These are phyloP conservation scores for Solen grandis DNA, from an alignment of 1,140 invertebrate species.

Conservation along the genomic window DNA sequence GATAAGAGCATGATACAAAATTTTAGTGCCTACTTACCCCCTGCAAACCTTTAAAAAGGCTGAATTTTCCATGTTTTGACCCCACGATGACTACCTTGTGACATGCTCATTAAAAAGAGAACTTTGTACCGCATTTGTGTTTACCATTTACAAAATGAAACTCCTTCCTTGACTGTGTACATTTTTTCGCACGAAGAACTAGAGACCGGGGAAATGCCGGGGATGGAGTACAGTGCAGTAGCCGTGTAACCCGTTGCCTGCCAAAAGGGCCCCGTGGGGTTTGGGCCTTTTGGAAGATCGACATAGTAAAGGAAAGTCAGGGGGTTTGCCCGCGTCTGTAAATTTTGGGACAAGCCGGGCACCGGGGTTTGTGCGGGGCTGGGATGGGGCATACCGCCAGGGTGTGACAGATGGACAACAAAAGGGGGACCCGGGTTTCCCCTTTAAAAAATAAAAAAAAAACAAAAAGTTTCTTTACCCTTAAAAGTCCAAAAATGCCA, in stretches of 20 bases:
- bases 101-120: slow-evolving; percentile 3
- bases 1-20: too few species aligned
- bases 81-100: slow-evolving; percentile 8
- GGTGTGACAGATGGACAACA: slow-evolving; percentile 63
- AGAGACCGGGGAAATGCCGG: slow-evolving; percentile 86
- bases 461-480: not conserved
- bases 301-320: slow-evolving; percentile 94
- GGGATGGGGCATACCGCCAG: slow-evolving; percentile 79
- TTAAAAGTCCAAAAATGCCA: too few species aligned
- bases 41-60: slow-evolving; percentile 5
- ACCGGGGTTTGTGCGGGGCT: slow-evolving; percentile 92
- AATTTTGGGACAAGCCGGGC: slow-evolving; percentile 93
- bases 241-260: slow-evolving; percentile 86
- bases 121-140: slow-evolving; percentile 1
- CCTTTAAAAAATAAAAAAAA: slow-evolving; percentile 31
- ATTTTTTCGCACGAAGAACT: slow-evolving; percentile 78
- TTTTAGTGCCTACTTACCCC: too few species aligned
- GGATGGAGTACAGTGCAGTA: slow-evolving; percentile 88
- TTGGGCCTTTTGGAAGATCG: slow-evolving; percentile 89
- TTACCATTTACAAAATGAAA: slow-evolving; percentile 34
- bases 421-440: slow-evolving; percentile 49
- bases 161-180: not conserved
- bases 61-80: not conserved
- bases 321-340: slow-evolving; percentile 89
- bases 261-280: slow-evolving; percentile 87